These are phyloP conservation scores for Corvus cornix DNA, from an alignment of 2,113 vertebrate genomes.

Conservation along the genomic window DNA sequence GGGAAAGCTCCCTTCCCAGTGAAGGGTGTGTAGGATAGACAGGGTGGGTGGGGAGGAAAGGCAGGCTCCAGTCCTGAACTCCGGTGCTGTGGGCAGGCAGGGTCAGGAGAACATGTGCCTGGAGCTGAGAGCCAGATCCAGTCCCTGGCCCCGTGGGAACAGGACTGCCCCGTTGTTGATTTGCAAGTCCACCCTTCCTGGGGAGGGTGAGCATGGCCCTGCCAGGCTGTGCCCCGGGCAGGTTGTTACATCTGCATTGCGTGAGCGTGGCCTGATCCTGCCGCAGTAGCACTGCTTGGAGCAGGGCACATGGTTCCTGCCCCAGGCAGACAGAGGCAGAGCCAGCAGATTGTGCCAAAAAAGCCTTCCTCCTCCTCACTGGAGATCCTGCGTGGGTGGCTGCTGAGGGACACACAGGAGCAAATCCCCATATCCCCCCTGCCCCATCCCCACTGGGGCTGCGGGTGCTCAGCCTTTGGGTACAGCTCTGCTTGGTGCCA, in stretches of 20 bases:
- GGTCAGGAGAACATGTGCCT: not conserved
- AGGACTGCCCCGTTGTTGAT: not conserved
- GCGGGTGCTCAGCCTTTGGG: rapidly evolving
- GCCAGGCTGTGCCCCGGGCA: not conserved
- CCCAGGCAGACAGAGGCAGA: not conserved
- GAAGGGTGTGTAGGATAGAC: not conserved
- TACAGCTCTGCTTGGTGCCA: not conserved
- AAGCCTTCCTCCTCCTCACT: not conserved
- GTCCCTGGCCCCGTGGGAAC: not conserved
- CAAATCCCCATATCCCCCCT: not conserved
- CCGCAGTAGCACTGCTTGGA: not conserved
- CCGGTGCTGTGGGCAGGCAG: not conserved
- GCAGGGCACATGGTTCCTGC: not conserved
- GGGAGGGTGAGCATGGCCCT: not conserved
- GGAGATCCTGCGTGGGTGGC: rapidly evolving
- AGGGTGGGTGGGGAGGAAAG: not conserved
- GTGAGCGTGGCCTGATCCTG: not conserved
- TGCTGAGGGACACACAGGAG: not conserved
- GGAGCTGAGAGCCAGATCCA: not conserved
- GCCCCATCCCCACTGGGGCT: not conserved
- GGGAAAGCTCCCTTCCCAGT: not conserved
- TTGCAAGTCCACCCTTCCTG: not conserved
- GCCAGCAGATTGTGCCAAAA: not conserved
- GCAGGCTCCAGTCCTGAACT: not conserved
- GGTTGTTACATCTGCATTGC: not conserved